Percentiles rank a stretch among this genome's conserved stretches.
These are phyloP conservation scores for Zaprionus vittiger DNA, from an alignment of 1,140 invertebrate species.

Conservation along the genomic window DNA sequence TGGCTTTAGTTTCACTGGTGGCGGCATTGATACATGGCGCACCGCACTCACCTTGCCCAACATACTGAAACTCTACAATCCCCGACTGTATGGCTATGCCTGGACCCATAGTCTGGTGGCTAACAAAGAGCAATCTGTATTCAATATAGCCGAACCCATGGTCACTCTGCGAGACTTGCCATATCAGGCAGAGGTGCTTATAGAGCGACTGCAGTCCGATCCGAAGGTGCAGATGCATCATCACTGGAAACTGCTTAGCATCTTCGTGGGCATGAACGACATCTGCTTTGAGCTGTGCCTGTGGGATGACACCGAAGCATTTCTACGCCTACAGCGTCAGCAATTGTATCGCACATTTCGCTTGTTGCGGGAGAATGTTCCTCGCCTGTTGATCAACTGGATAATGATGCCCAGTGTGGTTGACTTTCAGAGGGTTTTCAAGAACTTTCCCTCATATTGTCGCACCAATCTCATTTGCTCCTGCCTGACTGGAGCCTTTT, in stretches of 20 bases:
- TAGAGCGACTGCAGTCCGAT: constrained; percentile 86
- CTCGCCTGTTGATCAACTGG: constrained; percentile 51
- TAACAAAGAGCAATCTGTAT: constrained; percentile 78
- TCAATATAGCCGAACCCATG: constrained; percentile 87
- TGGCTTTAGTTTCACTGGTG: constrained; percentile 67
- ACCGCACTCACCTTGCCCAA: constrained; percentile 86
- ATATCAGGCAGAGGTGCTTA: constrained; percentile 86
- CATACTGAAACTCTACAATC: constrained; percentile 87
- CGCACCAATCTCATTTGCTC: constrained; percentile 82
- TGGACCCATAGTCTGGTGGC: constrained; percentile 81
- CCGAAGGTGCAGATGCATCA: constrained; percentile 85
- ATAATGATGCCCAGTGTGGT: constrained; percentile 52
- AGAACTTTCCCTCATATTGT: constrained; percentile 58
- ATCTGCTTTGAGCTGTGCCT: constrained; percentile 88
- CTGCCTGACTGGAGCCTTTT: constrained; percentile 76
- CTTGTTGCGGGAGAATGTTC: constrained; percentile 51
- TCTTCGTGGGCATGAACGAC: constrained; percentile 89
- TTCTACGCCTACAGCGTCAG: constrained; percentile 36
- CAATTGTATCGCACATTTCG: constrained; percentile 27
- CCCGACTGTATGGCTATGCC: constrained; percentile 86
- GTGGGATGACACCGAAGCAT: constrained; percentile 31
- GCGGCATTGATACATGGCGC: constrained; percentile 86
- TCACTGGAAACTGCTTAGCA: constrained; percentile 88
- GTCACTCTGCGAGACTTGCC: constrained; percentile 86
- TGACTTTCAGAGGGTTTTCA: constrained; percentile 54